A percentile compares a stretch with the other conserved stretches of the same genome.
phyloP scores from a whole-genome alignment of 2,888 invertebrate species.

The Eutolmus rufibarbis region DNA sequence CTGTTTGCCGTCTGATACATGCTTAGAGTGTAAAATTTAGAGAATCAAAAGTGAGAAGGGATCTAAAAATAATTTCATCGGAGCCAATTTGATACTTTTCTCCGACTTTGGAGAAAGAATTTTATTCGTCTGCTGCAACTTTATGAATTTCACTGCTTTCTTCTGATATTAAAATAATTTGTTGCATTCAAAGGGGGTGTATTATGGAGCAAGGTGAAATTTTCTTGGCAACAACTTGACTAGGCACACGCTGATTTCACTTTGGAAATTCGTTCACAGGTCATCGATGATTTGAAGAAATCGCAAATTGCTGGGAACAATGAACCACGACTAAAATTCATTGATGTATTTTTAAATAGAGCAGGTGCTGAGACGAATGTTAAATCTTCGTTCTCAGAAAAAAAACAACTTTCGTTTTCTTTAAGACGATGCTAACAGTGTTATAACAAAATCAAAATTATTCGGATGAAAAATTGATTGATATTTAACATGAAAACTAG shows the following conservation, averaged over 20 bases:
- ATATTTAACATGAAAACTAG: neutral
- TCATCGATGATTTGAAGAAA: neutral
- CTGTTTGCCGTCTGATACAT: neutral
- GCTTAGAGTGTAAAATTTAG: neutral
- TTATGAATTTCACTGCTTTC: neutral
- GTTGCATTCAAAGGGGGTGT: neutral
- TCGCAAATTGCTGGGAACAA: neutral
- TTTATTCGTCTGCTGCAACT: neutral
- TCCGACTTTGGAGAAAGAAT: neutral
- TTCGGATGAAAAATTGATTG: neutral
- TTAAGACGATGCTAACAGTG: neutral
- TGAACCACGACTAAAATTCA: neutral
- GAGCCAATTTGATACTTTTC: neutral
- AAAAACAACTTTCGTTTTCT: neutral
- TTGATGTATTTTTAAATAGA: neutral
- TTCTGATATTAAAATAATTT: neutral
- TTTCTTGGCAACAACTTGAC: neutral
- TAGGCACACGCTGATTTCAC: neutral
- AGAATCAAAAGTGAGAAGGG: neutral
- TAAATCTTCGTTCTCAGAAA: neutral
- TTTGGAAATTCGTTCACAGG: neutral
- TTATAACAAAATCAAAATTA: neutral
- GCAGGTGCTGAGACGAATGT: neutral
- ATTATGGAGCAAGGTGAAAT: neutral
- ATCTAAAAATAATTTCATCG: slow-evolving; percentile 14